phyloP scores from a whole-genome alignment of 1,140 invertebrate species.

The Trinorchestia longiramus region DNA sequence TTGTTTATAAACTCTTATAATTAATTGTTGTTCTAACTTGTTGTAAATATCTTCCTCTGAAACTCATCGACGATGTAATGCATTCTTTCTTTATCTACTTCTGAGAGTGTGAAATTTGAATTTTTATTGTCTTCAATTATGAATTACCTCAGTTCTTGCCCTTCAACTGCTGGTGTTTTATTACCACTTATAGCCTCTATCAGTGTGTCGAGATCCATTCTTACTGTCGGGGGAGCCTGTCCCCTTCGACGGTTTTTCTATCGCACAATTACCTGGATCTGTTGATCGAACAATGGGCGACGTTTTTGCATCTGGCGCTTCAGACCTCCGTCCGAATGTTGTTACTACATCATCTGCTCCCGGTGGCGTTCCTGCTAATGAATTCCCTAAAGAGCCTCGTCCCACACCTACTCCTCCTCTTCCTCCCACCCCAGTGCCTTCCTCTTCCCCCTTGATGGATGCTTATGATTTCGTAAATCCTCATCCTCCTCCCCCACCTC shows the following conservation, averaged over 20 bases:
- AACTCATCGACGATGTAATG: not conserved
- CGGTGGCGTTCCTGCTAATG: not conserved
- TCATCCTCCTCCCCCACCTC: constrained; percentile 48
- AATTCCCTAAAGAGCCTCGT: constrained; percentile 26
- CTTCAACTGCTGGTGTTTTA: not conserved
- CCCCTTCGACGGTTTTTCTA: constrained; percentile 11
- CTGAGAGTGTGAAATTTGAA: not conserved
- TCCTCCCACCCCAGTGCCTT: constrained; percentile 68
- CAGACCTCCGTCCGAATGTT: not conserved
- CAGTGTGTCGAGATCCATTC: constrained; percentile 6
- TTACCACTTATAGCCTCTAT: not conserved
- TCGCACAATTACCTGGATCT: not conserved
- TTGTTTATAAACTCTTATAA: not conserved
- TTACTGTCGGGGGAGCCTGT: constrained; percentile 25
- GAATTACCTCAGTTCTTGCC: not conserved
- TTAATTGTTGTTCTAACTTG: too few relatives aligned
- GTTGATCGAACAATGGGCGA: not conserved
- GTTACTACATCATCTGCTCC: not conserved
- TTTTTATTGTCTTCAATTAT: not conserved
- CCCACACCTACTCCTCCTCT: constrained; percentile 67
- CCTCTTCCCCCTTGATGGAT: constrained; percentile 57
- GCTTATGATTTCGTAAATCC: constrained; percentile 52
- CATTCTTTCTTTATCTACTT: not conserved
- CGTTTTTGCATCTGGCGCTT: not conserved
- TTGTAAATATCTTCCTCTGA: not conserved